phyloP scores from a whole-genome alignment of 1,140 invertebrate species.

The Leptinotarsa lineolata region DNA sequence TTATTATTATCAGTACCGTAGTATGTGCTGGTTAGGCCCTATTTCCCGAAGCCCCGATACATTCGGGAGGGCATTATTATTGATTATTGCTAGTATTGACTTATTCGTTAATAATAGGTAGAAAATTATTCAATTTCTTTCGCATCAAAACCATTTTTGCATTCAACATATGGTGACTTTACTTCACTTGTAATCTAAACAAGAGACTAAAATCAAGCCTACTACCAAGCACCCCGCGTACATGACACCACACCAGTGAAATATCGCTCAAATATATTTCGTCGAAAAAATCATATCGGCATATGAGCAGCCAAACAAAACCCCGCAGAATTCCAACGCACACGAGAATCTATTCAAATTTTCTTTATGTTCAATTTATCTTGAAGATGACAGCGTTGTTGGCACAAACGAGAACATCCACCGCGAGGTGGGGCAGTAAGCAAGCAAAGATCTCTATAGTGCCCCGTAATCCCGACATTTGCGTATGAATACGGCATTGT shows the following conservation, averaged over 20 bases:
- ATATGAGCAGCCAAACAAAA: constrained; percentile 11
- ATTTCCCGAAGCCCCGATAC: no score
- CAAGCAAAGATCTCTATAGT: constrained; percentile 19
- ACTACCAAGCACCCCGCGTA: no score
- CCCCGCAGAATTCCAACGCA: neutral
- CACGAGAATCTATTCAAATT: constrained; percentile 18
- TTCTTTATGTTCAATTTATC: constrained; percentile 31
- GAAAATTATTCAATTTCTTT: no score
- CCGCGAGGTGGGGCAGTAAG: neutral
- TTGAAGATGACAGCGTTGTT: constrained; percentile 29
- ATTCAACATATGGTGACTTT: no score
- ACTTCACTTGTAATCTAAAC: no score
- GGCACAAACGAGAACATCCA: constrained; percentile 27
- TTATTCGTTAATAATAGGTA: no score
- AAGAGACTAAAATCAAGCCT: no score
- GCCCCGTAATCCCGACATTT: constrained; percentile 45
- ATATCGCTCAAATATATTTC: neutral
- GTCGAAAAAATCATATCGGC: neutral
- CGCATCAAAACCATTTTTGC: no score
- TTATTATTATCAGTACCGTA: no score
- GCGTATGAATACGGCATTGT: constrained; percentile 48
- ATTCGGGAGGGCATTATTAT: no score
- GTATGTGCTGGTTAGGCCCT: no score
- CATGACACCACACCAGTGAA: neutral
- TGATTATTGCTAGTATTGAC: no score